Evolutionary conservation across 2,113 vertebrate species (phyloP).

Genomic region (Genyomyrus donnyi): DNA sequence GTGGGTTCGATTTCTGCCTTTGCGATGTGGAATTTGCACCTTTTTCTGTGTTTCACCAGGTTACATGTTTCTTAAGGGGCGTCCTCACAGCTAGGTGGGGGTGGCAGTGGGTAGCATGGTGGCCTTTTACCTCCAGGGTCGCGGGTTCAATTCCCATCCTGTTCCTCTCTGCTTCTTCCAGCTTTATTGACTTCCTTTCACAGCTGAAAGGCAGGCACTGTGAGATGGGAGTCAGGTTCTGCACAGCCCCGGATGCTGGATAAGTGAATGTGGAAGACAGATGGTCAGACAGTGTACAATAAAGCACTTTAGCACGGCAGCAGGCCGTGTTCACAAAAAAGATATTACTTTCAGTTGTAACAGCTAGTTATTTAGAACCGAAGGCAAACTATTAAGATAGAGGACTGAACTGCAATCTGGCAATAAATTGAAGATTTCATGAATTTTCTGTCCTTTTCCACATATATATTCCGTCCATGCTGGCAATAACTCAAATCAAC

Average conservation of each 20-base stretch:
- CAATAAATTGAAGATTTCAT: neutral
- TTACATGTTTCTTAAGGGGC: neutral
- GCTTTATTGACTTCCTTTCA: neutral
- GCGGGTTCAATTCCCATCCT: neutral
- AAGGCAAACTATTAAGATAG: neutral
- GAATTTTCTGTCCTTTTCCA: neutral
- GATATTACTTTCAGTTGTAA: neutral
- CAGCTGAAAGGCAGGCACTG: neutral
- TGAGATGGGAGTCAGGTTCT: neutral
- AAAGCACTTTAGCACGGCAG: neutral
- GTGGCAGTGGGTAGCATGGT: neutral
- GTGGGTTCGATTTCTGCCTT: neutral
- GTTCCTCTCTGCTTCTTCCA: neutral
- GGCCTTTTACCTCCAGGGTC: neutral
- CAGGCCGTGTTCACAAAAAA: neutral
- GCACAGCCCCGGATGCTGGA: neutral
- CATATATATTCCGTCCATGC: neutral
- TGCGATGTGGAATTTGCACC: neutral
- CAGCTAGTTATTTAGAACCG: neutral
- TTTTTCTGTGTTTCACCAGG: neutral
- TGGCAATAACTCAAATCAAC: neutral
- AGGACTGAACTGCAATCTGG: neutral
- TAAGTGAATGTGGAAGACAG: neutral
- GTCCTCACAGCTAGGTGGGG: neutral
- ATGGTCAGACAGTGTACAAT: neutral